These are phyloP conservation scores for Papilio demoleus DNA, from an alignment of 2,888 invertebrate species.

Conservation along the genomic window DNA sequence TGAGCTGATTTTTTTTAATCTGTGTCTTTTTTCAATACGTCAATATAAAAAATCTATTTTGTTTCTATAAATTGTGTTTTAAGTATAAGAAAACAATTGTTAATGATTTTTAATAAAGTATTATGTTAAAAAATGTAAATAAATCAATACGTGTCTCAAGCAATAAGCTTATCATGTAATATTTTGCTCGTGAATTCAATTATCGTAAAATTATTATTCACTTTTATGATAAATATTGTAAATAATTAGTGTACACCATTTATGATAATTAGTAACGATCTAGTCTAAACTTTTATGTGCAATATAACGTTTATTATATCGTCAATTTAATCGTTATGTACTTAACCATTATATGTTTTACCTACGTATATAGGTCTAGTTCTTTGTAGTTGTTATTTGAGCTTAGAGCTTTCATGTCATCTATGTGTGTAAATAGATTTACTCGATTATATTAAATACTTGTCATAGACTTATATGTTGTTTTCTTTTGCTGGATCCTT, in stretches of 20 bases:
- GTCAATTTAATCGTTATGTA: constrained; percentile 1
- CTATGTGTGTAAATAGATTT: constrained; percentile 30
- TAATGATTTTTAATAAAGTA: not conserved
- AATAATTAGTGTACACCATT: not conserved
- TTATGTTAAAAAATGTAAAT: constrained; percentile 32
- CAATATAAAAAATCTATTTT: no score
- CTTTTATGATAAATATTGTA: constrained; percentile 1
- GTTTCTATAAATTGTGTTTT: not conserved
- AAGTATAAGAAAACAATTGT: not conserved
- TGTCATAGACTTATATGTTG: constrained; percentile 33
- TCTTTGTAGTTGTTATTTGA: constrained; percentile 29
- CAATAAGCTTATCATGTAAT: constrained; percentile 61
- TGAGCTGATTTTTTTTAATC: no score
- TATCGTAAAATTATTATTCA: not conserved
- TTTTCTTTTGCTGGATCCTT: constrained; percentile 1
- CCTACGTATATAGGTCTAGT: constrained; percentile 21
- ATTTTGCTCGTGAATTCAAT: constrained; percentile 23
- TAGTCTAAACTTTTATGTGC: constrained; percentile 33
- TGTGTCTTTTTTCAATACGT: no score
- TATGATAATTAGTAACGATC: not conserved
- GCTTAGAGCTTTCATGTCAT: constrained; percentile 38
- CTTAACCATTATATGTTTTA: constrained; percentile 1
- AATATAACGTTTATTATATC: constrained; percentile 19
- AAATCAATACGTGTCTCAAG: constrained; percentile 71
- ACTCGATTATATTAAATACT: constrained; percentile 33